Percentiles rank a stretch among this genome's conserved stretches.
Evolutionary conservation across 2,797 vertebrate genomes (phyloP).

Genomic region (Masticophis lateralis): DNA sequence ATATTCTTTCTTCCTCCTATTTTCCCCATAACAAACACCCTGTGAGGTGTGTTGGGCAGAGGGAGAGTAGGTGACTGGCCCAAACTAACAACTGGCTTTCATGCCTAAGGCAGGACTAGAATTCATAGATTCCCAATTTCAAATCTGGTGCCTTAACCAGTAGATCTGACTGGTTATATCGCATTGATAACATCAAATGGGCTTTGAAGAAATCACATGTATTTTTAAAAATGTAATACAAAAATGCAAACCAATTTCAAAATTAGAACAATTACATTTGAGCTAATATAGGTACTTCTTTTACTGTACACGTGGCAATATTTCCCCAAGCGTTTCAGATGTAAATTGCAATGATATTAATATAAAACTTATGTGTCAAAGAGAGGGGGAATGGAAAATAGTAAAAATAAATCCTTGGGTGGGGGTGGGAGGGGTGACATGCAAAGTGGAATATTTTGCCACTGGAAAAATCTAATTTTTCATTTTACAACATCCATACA

Average conservation of each 20-base stretch:
- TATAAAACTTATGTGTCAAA: constrained; percentile 31
- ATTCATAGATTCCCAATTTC: background rate
- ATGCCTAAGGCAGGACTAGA: background rate
- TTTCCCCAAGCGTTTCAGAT: constrained; percentile 23
- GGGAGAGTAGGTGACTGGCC: background rate
- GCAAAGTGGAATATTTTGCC: background rate
- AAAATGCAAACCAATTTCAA: background rate
- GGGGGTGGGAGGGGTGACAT: background rate
- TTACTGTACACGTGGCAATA: background rate
- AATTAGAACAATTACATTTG: constrained; percentile 21
- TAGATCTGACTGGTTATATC: background rate
- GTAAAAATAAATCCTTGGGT: constrained; percentile 14
- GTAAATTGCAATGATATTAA: constrained; percentile 38
- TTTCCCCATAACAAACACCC: background rate
- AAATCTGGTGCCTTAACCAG: background rate
- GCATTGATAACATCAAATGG: background rate
- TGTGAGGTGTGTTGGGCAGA: background rate
- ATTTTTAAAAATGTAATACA: background rate
- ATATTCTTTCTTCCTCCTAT: background rate
- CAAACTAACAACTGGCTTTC: background rate
- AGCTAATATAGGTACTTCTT: constrained; percentile 45
- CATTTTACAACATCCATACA: background rate
- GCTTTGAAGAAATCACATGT: background rate
- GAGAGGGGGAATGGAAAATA: constrained; percentile 26
- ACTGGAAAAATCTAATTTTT: constrained; percentile 27